A percentile compares a stretch with the other conserved stretches of the same genome.
These are phyloP conservation scores for Kuschelorhynchus macadamiae DNA, from an alignment of 2,888 invertebrate genomes.

Conservation along the genomic window DNA sequence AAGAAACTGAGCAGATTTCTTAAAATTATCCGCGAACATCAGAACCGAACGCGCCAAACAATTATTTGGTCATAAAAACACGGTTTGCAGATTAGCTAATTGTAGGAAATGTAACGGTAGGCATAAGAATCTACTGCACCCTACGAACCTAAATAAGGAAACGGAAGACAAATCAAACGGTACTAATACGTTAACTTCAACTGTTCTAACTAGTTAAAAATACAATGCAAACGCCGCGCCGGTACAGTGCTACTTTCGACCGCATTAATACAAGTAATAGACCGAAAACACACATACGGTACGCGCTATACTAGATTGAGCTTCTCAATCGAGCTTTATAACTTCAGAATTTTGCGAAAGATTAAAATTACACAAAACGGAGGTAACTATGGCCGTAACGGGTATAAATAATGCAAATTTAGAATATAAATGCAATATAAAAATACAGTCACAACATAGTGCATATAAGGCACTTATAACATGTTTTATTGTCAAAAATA, in stretches of 20 bases:
- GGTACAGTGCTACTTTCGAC: conserved; percentile 15
- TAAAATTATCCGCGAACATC: conserved; percentile 7
- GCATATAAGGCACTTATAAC: too few species aligned
- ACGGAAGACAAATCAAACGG: background rate
- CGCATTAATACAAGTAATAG: conserved; percentile 11
- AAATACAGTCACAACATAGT: too few species aligned
- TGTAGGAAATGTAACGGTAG: conserved; percentile 26
- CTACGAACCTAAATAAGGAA: background rate
- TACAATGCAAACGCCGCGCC: background rate
- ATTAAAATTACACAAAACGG: background rate
- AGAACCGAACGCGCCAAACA: conserved; percentile 6
- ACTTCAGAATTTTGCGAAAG: conserved; percentile 6
- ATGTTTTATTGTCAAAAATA: conserved; percentile 5
- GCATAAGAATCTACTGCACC: conserved; percentile 18
- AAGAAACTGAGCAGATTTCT: conserved; percentile 13
- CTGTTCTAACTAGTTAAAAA: conserved; percentile 3
- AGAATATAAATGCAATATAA: background rate
- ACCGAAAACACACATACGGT: background rate
- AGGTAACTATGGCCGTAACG: conserved; percentile 9
- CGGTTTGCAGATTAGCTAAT: conserved; percentile 9
- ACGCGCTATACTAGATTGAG: conserved; percentile 3
- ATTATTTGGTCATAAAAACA: conserved; percentile 11
- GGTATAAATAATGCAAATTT: conserved; percentile 18
- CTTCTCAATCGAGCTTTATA: background rate
- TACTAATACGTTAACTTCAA: background rate